Evolutionary conservation across 2,797 vertebrate genomes (phyloP), one percentile per base, ranked within the genome.

Genomic region (Huso huso): DNA sequence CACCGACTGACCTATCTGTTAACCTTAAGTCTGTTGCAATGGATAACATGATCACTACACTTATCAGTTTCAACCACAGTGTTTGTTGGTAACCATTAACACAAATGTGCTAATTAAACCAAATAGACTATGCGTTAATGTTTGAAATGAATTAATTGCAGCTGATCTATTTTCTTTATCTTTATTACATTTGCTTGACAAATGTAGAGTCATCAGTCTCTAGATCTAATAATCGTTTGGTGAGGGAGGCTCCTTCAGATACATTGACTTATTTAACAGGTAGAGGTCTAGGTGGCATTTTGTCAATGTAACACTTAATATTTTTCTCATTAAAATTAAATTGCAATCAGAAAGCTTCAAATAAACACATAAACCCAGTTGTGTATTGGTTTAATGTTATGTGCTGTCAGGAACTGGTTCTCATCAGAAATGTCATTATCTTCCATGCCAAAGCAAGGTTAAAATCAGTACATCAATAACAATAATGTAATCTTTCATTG

Each of bases 181-280:
- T 55, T 55, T 55, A 55, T 55, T n/a, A 55, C 9, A 6, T 58
- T 55, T 55, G 6, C 15, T 73, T 63, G 64, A 63, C 6, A 7
- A 52, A 62, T 65, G 73, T 55, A 0, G 1, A 8, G 52, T 71
- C 13, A 9, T n/a, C 5, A 9, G 6, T 65, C 37, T 4, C 13
- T 71, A 18, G 13, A 68, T 51, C 63, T 71, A 63, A 11, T 71
- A 63, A 11, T 55, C 7, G 9, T 55, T 55, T 55, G n/a, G 3
- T 55, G n/a, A 6, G 3, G 53, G 53, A 8, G 53, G 7, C 6
- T 55, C 53, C 53, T 55, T 37, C 53, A 1, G 53, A 55, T 51
- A 53, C 51, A 59, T 8, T 55, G 61, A 61, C 72, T 15, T 13
- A 51, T 69, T 69, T 51, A 66, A 61, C 7, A 48, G 49, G 48